phyloP scores from a whole-genome alignment of 2,113 vertebrate species.

The Cebidichthys violaceus region DNA sequence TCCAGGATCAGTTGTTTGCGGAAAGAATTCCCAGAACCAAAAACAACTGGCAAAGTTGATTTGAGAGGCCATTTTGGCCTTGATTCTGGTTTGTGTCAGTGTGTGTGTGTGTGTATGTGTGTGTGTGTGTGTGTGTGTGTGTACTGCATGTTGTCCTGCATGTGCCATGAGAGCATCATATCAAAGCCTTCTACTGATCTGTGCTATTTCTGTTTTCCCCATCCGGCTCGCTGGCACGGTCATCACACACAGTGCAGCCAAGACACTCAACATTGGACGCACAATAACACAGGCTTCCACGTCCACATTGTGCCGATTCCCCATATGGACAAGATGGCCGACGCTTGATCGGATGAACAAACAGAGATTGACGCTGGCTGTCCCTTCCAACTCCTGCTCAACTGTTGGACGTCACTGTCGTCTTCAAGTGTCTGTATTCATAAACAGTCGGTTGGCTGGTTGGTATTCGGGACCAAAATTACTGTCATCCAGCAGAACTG shows the following conservation, averaged over 20 bases:
- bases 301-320: conserved; percentile 34
- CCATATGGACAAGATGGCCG: conserved; percentile 35
- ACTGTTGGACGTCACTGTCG: conserved; percentile 14
- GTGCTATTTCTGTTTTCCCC: conserved; percentile 53
- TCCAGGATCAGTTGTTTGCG: not conserved
- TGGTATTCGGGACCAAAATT: not conserved
- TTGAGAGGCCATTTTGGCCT: not conserved
- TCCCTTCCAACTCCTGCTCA: conserved; percentile 11
- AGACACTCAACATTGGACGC: conserved; percentile 36
- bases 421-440: conserved; percentile 8
- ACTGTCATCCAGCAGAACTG: not conserved
- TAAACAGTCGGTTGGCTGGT: not conserved
- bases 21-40: not conserved
- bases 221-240: conserved; percentile 48
- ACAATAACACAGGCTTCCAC: conserved; percentile 6
- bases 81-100: not conserved
- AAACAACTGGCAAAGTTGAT: not conserved
- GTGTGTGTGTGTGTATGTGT: conserved; percentile 2
- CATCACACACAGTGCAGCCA: conserved; percentile 30
- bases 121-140: not conserved
- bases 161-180: conserved; percentile 41
- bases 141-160: not conserved
- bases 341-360: conserved; percentile 38
- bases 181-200: conserved; percentile 51
- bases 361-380: conserved; percentile 8